Evolutionary conservation across 2,888 invertebrate species (phyloP).

Genomic region (Leptothorax acervorum): DNA sequence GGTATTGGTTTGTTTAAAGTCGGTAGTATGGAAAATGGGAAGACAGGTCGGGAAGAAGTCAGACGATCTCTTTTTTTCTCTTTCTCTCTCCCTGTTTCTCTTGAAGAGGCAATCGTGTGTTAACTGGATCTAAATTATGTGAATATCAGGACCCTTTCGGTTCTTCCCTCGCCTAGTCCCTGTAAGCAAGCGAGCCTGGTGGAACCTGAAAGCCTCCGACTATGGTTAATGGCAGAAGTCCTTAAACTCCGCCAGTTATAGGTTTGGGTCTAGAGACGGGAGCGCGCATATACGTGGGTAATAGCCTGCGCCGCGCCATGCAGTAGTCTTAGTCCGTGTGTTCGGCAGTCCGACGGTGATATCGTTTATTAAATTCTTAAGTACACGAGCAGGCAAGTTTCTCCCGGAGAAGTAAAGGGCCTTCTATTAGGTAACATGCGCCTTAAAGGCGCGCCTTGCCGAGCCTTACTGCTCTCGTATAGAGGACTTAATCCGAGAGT

Average conservation of each 20-base stretch:
- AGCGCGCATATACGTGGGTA: conserved; percentile 54
- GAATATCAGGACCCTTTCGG: conserved; percentile 51
- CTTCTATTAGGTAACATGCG: conserved; percentile 29
- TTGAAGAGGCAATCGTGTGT: conserved; percentile 32
- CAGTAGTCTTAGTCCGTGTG: conserved; percentile 53
- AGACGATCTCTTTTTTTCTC: background rate
- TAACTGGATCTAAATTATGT: conserved; percentile 44
- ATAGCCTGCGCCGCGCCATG: conserved; percentile 55
- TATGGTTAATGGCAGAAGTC: conserved; percentile 67
- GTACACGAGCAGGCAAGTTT: conserved; percentile 40
- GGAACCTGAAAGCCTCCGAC: conserved; percentile 57
- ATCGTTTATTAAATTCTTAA: conserved; percentile 75
- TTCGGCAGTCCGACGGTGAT: conserved; percentile 59
- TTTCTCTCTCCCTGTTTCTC: background rate
- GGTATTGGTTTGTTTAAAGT: conserved; percentile 29
- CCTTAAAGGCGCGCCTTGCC: conserved; percentile 1
- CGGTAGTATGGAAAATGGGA: conserved; percentile 15
- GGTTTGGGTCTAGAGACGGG: conserved; percentile 9
- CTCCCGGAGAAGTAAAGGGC: conserved; percentile 6
- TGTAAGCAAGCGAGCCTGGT: conserved; percentile 14
- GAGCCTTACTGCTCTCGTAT: background rate
- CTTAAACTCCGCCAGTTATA: conserved; percentile 64
- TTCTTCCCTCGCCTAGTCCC: conserved; percentile 18
- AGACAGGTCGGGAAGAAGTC: background rate
- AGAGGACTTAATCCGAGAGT: conserved; percentile 31